Conservation (phyloP, 2,113 vertebrate genomes). For the Ochotona curzoniae region DNA sequence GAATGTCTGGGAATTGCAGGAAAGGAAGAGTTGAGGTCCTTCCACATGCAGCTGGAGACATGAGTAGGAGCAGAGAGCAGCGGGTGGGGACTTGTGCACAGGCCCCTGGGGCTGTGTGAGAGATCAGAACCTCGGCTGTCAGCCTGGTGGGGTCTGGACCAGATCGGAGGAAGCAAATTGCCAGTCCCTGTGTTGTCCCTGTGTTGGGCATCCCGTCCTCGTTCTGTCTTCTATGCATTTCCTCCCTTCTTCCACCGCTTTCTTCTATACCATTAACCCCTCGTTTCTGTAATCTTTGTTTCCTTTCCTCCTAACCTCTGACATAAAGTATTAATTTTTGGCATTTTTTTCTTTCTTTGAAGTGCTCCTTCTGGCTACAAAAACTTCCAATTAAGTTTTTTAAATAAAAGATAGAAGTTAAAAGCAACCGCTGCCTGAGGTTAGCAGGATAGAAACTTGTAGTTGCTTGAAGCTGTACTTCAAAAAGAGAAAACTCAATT, state of each 20-base stretch:
- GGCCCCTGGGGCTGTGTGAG: neutral
- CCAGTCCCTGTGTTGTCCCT: neutral
- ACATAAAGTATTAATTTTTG: conserved; percentile 82
- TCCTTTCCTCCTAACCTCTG: conserved; percentile 72
- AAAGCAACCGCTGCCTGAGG: conserved; percentile 79
- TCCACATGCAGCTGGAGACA: neutral
- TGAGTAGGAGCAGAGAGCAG: neutral
- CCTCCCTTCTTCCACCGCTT: neutral
- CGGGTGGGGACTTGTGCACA: neutral
- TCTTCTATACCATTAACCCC: conserved; percentile 68
- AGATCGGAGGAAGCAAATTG: neutral
- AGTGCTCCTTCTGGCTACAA: conserved; percentile 82
- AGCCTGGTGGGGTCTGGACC: neutral
- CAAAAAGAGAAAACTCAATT: conserved; percentile 82
- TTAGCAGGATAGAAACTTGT: conserved; percentile 80
- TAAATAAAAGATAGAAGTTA: conserved; percentile 84
- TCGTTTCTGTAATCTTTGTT: conserved; percentile 76
- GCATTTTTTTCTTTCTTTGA: conserved; percentile 83
- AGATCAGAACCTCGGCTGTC: neutral
- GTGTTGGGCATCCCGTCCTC: neutral
- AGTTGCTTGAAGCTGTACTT: conserved; percentile 83
- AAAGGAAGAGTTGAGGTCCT: neutral
- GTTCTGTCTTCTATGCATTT: conserved; percentile 15
- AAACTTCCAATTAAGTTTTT: conserved; percentile 84
- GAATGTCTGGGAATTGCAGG: neutral